phyloP scores from a whole-genome alignment of 2,888 invertebrate genomes.

The Agrochola litura region DNA sequence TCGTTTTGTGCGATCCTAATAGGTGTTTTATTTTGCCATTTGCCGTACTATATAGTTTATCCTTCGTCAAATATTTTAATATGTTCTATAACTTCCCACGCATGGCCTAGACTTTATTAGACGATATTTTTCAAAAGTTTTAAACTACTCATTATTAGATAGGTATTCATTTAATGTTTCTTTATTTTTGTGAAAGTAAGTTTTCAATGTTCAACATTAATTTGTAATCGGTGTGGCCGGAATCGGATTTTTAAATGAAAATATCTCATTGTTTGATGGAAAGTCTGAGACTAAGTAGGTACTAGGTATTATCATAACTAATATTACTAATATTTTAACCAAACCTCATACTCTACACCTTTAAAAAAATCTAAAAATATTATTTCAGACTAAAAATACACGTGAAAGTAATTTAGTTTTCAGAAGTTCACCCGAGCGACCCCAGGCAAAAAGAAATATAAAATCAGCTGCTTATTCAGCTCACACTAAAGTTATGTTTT shows the following conservation, averaged over 20 bases:
- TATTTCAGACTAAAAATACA: slow-evolving; percentile 6
- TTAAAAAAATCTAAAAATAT: not conserved
- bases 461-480: slow-evolving; percentile 14
- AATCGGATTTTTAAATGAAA: too few species aligned
- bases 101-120: not conserved
- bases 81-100: not conserved
- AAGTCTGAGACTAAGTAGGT: too few species aligned
- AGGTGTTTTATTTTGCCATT: slow-evolving; percentile 17
- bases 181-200: too few species aligned
- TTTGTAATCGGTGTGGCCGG: too few species aligned
- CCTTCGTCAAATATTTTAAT: slow-evolving; percentile 4
- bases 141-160: too few species aligned
- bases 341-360: too few species aligned
- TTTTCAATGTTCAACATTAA: too few species aligned
- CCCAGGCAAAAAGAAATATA: not conserved
- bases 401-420: not conserved
- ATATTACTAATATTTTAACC: too few species aligned
- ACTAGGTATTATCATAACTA: too few species aligned
- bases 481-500: not conserved
- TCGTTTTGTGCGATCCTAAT: not conserved
- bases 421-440: not conserved
- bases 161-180: too few species aligned
- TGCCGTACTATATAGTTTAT: not conserved
- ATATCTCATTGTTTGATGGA: too few species aligned
- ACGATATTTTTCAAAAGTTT: too few species aligned